phyloP scores from a whole-genome alignment of 2,797 vertebrate genomes.

The Gallinago nigripennis region DNA sequence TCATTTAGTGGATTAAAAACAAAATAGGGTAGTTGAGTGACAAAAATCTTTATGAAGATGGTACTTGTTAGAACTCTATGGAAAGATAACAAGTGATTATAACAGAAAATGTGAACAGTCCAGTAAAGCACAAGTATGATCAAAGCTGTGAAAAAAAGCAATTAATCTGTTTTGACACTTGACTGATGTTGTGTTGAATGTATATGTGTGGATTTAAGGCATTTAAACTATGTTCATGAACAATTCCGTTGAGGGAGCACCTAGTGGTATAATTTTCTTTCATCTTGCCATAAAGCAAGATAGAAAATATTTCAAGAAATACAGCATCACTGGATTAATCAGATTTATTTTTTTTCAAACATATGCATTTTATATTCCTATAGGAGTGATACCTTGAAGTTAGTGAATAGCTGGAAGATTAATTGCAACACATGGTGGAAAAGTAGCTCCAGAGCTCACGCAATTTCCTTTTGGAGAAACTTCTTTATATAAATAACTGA shows the following conservation, averaged over 20 bases:
- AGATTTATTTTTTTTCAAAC: background rate
- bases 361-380: background rate
- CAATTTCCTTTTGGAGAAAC: background rate
- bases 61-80: slow-evolving; percentile 30
- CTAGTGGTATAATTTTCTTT: background rate
- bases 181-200: background rate
- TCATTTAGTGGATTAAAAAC: slow-evolving; percentile 56
- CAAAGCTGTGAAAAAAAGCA: slow-evolving; percentile 46
- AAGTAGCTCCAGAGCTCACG: background rate
- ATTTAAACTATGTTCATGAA: background rate
- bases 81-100: slow-evolving; percentile 27
- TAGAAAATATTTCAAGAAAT: background rate
- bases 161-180: slow-evolving; percentile 47
- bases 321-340: background rate
- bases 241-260: background rate
- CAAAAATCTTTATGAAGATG: slow-evolving; percentile 46
- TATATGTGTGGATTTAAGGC: background rate
- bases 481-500: background rate
- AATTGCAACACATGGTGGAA: background rate
- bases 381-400: background rate
- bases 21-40: slow-evolving; percentile 17
- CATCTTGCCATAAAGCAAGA: background rate
- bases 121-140: slow-evolving; percentile 5
- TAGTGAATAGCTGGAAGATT: background rate
- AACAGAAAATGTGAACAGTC: background rate